Percentiles rank a stretch among this genome's conserved stretches.
These are phyloP conservation scores for Camponotus fellah DNA, from an alignment of 2,888 invertebrate genomes.

Conservation along the genomic window DNA sequence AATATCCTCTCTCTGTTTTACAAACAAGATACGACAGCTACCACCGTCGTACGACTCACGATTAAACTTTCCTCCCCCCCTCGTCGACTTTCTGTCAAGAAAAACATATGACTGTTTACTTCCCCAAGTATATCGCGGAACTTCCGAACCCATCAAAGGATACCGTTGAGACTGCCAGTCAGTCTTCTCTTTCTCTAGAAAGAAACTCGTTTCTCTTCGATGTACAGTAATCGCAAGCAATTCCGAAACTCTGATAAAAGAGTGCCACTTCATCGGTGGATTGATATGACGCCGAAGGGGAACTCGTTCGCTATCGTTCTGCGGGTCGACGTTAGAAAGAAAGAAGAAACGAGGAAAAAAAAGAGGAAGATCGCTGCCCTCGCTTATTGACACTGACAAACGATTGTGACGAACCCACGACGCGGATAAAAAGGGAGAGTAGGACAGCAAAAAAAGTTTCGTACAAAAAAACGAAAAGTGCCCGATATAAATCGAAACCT, in stretches of 20 bases:
- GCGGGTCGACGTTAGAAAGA: constrained; percentile 11
- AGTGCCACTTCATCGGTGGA: constrained; percentile 57
- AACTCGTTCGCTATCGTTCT: constrained; percentile 37
- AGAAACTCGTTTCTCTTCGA: background rate
- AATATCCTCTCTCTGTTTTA: constrained; percentile 38
- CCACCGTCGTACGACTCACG: constrained; percentile 10
- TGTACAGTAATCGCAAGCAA: constrained; percentile 64
- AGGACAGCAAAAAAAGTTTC: constrained; percentile 14
- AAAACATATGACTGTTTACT: constrained; percentile 61
- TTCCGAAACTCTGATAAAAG: constrained; percentile 63
- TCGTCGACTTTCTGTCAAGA: constrained; percentile 15
- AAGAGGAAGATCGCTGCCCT: constrained; percentile 57
- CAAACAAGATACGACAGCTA: constrained; percentile 23
- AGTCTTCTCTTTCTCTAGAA: background rate
- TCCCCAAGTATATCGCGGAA: constrained; percentile 31
- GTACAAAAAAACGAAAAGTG: constrained; percentile 4
- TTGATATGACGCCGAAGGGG: constrained; percentile 47
- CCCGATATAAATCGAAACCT: constrained; percentile 4
- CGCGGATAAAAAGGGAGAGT: constrained; percentile 24
- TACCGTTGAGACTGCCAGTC: constrained; percentile 21
- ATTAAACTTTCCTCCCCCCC: constrained; percentile 35
- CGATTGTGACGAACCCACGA: constrained; percentile 61
- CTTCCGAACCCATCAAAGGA: constrained; percentile 32
- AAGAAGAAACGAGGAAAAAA: constrained; percentile 12
- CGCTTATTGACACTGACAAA: constrained; percentile 71